Evolutionary conservation across 1,140 invertebrate species (phyloP).

Genomic region (Bilobella aurantiaca): DNA sequence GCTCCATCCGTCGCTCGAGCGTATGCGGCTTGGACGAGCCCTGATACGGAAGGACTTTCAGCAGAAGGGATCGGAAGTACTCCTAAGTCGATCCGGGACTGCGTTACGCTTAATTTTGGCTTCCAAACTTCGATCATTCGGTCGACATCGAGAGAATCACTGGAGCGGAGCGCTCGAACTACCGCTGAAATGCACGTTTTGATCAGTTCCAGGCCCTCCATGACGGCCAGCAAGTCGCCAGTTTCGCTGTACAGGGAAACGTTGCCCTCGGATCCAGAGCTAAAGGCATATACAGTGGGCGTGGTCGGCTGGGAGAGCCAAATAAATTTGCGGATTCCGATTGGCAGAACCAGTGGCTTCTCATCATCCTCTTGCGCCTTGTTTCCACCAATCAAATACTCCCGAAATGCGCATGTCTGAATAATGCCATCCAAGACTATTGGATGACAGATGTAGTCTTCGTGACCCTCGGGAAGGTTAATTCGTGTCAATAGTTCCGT

Average conservation of each 20-base stretch:
- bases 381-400: not conserved
- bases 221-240: constrained; percentile 9
- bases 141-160: not conserved
- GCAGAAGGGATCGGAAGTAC: not conserved
- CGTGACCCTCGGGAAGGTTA: constrained; percentile 7
- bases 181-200: constrained; percentile 4
- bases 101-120: not conserved
- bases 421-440: constrained; percentile 23
- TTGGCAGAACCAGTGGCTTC: constrained; percentile 14
- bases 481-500: constrained; percentile 13
- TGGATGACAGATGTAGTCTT: constrained; percentile 16
- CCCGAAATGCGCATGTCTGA: constrained; percentile 15
- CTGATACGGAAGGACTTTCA: not conserved
- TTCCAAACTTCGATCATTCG: not conserved
- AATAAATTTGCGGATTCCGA: constrained; percentile 18
- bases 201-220: constrained; percentile 16
- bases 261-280: constrained; percentile 8
- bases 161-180: not conserved
- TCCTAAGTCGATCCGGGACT: not conserved
- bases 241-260: constrained; percentile 6
- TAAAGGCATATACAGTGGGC: constrained; percentile 9
- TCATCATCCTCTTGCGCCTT: not conserved
- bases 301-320: constrained; percentile 7
- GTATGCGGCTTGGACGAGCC: not conserved
- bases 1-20: not conserved